These are phyloP conservation scores for Myanophis thanlyinensis DNA, from an alignment of 2,113 vertebrate genomes.

Conservation along the genomic window DNA sequence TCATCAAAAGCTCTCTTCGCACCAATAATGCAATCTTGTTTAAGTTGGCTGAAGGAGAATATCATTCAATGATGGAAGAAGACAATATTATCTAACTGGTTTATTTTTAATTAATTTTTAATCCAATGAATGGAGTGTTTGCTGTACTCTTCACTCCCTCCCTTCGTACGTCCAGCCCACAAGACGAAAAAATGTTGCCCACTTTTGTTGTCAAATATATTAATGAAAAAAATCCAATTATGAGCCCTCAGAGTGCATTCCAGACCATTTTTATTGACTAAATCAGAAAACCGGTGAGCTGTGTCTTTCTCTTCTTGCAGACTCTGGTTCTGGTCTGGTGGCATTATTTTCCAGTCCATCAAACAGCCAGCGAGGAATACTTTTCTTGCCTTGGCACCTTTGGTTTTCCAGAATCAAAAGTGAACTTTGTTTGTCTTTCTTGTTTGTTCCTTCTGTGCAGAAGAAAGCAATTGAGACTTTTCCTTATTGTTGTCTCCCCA, in stretches of 20 bases:
- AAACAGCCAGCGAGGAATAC: background rate
- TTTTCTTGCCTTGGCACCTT: background rate
- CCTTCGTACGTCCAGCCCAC: background rate
- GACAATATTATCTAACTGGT: background rate
- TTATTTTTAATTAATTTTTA: background rate
- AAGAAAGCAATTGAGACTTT: background rate
- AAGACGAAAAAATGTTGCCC: background rate
- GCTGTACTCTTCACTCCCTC: background rate
- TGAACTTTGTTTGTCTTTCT: background rate
- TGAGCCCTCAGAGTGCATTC: background rate
- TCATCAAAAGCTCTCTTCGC: background rate
- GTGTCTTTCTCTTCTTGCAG: background rate
- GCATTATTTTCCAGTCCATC: background rate
- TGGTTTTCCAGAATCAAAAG: background rate
- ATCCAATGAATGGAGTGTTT: background rate
- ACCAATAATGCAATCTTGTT: background rate
- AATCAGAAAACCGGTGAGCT: background rate
- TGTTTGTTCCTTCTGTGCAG: background rate
- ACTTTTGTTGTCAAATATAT: background rate
- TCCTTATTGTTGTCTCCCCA: background rate
- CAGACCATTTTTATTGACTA: background rate
- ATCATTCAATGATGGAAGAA: background rate
- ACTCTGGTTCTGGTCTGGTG: background rate
- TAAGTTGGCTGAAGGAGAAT: background rate
- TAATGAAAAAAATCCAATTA: background rate